A percentile compares a stretch with the other conserved stretches of the same genome.
Conservation (phyloP, 2,113 vertebrate genomes). For the Carollia perspicillata region DNA sequence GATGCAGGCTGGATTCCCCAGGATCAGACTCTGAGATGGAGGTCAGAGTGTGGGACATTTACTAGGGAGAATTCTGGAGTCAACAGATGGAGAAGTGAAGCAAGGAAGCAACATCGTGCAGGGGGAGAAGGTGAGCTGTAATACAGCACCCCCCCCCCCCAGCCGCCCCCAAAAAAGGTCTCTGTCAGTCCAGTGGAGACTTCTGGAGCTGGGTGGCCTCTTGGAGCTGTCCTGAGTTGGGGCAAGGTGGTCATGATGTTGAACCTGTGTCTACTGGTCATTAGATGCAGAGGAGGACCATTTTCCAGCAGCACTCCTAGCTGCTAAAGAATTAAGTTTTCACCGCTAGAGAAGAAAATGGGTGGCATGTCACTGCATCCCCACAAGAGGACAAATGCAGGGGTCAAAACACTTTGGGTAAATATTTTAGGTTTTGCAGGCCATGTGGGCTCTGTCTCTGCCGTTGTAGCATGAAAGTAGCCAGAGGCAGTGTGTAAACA, state of each 20-base stretch:
- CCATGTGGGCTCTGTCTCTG: neutral
- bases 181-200: neutral
- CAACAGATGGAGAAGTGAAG: neutral
- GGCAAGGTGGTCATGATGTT: neutral
- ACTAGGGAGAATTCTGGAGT: neutral
- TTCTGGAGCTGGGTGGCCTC: neutral
- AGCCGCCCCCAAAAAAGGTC: neutral
- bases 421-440: neutral
- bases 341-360: neutral
- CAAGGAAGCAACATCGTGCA: neutral
- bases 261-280: neutral
- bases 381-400: neutral
- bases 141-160: no score
- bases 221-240: neutral
- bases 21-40: neutral
- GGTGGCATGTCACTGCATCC: neutral
- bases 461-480: neutral
- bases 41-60: neutral
- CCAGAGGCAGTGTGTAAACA: neutral
- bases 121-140: neutral
- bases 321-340: neutral
- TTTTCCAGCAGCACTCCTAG: neutral
- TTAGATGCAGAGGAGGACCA: neutral
- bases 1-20: neutral
- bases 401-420: neutral